A percentile compares a stretch with the other conserved stretches of the same genome.
Conservation (phyloP, 2,797 vertebrate species). For the Bradypodion ventrale region DNA sequence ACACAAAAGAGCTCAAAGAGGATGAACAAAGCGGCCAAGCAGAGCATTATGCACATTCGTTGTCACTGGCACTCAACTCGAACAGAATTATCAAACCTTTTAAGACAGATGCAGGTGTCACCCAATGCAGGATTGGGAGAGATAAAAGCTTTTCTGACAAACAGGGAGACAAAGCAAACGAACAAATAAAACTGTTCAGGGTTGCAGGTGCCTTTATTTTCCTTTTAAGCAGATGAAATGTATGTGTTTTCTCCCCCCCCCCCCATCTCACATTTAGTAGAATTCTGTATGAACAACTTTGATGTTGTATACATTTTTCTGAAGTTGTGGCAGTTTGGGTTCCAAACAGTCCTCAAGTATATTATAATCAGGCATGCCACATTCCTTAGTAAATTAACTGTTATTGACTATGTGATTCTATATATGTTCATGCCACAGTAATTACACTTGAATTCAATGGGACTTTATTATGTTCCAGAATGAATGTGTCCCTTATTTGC, state of each 20-base stretch:
- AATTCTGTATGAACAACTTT: constrained; percentile 4
- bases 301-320: neutral
- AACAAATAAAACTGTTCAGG: constrained; percentile 37
- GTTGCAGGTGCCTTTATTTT: constrained; percentile 10
- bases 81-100: constrained; percentile 51
- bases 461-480: neutral
- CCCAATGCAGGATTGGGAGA: constrained; percentile 33
- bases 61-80: constrained; percentile 34
- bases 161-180: constrained; percentile 42
- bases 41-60: constrained; percentile 17
- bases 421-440: no score
- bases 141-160: constrained; percentile 58
- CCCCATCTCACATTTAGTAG: neutral
- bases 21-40: neutral
- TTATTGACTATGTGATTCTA: neutral
- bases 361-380: constrained; percentile 39
- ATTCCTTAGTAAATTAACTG: constrained; percentile 7
- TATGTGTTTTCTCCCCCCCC: neutral
- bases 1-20: constrained; percentile 45
- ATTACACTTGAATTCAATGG: neutral
- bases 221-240: constrained; percentile 41
- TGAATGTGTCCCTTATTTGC: neutral
- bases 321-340: neutral
- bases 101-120: constrained; percentile 33
- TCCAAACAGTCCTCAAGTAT: neutral